Evolutionary conservation across 2,888 invertebrate genomes (phyloP), one percentile per base, ranked within the genome.

Genomic region (Strigamia transsilvanica): DNA sequence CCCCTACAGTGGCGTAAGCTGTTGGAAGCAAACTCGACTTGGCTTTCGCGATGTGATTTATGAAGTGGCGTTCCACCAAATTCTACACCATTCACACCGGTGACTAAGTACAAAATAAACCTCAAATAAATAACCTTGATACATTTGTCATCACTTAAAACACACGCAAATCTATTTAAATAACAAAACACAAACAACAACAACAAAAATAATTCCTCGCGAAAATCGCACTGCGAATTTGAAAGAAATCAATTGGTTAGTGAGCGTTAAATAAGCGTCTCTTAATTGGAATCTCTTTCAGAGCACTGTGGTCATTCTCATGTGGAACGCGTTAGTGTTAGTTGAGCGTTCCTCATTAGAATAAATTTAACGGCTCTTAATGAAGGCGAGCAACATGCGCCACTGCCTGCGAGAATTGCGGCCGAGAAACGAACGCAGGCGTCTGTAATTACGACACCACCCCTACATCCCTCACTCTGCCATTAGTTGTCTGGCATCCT

Each of bases 341-440:
- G 73, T 73, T 73, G 73, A 73, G 73, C 73, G 73, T 73, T 73
- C 73, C 73, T 73, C 73, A 73, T 73, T 73, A 73, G 73, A 73
- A 73, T 73, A 73, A 73, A 73, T 73, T 73, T 73, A 73, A 73
- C 73, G 73, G 73, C 73, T 73, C 73, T 73, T 73, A 73, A 73
- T 73, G 73, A 73, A 73, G 73, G 73, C 73, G 73, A 73, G 32
- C 73, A 73, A 73, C 73, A 73, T 73, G 73, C 73, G 73, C 73
- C 73, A 73, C 73, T 73, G 73, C 73, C 73, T 73, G 73, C 73
- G 73, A 73, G 73, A 73, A 73, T 73, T 73, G 73, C 73, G 73
- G 73, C 73, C 73, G 73, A 73, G 73, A 73, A 73, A 32, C 73
- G 73, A 73, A 32, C 73, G 73, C 73, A 73, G 73, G 73, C 73